A percentile compares a stretch with the other conserved stretches of the same genome.
These are phyloP conservation scores for Heterotilapia buettikoferi DNA, from an alignment of 2,113 vertebrate genomes.

Conservation along the genomic window DNA sequence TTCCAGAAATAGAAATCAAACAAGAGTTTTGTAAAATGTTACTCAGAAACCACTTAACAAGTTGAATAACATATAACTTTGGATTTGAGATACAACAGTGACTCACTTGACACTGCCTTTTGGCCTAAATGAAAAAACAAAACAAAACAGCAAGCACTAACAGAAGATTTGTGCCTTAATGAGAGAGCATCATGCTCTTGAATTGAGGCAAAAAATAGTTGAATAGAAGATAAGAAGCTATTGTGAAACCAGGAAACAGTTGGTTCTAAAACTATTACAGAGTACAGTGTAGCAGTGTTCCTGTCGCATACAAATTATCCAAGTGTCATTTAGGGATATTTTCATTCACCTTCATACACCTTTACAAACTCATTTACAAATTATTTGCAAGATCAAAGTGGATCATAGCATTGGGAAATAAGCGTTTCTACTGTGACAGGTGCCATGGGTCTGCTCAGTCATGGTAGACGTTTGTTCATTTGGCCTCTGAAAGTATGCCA, in stretches of 20 bases:
- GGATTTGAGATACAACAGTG: slow-evolving; percentile 10
- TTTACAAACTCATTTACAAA: neutral
- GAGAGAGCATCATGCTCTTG: neutral
- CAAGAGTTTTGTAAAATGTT: neutral
- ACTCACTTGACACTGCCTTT: slow-evolving; percentile 17
- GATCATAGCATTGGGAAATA: neutral
- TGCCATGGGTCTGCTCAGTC: neutral
- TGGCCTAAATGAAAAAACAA: slow-evolving; percentile 1
- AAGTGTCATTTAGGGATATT: neutral
- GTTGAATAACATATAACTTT: neutral
- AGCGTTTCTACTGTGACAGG: neutral
- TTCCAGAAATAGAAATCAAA: neutral
- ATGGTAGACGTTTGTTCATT: neutral
- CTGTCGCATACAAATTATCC: slow-evolving; percentile 12
- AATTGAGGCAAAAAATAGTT: slow-evolving; percentile 26
- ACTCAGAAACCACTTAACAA: neutral
- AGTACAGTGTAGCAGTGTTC: neutral
- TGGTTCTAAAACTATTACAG: neutral
- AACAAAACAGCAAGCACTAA: neutral
- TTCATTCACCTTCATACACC: neutral
- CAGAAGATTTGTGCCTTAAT: neutral
- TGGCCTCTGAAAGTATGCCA: neutral
- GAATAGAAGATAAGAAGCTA: neutral
- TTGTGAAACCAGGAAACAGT: neutral
- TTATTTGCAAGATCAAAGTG: slow-evolving; percentile 10